These are phyloP conservation scores for Galendromus occidentalis DNA, from an alignment of 1,140 invertebrate genomes.

Conservation along the genomic window DNA sequence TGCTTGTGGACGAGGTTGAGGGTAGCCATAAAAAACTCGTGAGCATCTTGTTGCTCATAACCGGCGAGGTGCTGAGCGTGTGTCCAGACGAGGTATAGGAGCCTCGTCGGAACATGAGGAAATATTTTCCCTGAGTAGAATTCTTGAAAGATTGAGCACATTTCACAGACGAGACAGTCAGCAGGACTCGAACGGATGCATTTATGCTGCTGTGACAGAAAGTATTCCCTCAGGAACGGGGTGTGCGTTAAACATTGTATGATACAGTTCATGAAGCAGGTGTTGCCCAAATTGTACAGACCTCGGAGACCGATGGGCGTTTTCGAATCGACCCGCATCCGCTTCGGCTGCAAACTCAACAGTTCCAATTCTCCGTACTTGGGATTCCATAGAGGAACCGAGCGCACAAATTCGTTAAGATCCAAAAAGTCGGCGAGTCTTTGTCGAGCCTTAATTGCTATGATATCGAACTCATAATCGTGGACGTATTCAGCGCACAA, in stretches of 20 bases:
- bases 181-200: conserved; percentile 39
- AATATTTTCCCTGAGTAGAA: conserved; percentile 77
- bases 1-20: conserved; percentile 76
- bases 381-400: conserved; percentile 57
- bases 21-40: conserved; percentile 93
- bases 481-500: conserved; percentile 80
- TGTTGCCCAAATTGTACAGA: conserved; percentile 87
- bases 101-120: conserved; percentile 63
- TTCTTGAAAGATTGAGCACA: conserved; percentile 43
- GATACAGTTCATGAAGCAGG: conserved; percentile 97
- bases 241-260: conserved; percentile 88
- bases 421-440: conserved; percentile 37
- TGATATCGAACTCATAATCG: conserved; percentile 42
- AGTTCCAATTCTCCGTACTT: conserved; percentile 46
- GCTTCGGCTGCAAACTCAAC: conserved; percentile 47
- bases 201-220: conserved; percentile 72
- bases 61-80: conserved; percentile 83
- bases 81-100: conserved; percentile 87
- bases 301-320: conserved; percentile 73
- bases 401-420: conserved; percentile 24
- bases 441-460: conserved; percentile 40
- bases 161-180: conserved; percentile 75
- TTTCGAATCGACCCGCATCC: conserved; percentile 52
- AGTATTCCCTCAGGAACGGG: conserved; percentile 79
- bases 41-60: conserved; percentile 94